phyloP scores from a whole-genome alignment of 1,140 invertebrate species.

The Drosophila aff. region DNA sequence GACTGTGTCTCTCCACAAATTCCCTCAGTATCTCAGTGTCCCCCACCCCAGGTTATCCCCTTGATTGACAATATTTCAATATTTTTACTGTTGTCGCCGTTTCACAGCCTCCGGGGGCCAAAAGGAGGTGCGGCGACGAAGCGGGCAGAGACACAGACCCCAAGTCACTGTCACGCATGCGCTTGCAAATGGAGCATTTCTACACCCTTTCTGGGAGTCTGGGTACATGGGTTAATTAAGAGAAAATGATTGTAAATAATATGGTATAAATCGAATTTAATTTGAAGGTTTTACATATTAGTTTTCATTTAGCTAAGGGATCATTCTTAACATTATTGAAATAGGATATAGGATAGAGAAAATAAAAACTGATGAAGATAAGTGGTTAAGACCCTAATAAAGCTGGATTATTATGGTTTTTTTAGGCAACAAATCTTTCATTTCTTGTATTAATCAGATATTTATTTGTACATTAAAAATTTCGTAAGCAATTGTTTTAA shows the following conservation, averaged over 20 bases:
- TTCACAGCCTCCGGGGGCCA: constrained; percentile 45
- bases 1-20: constrained; percentile 45
- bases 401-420: too few species aligned
- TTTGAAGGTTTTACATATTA: too few species aligned
- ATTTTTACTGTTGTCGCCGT: constrained; percentile 63
- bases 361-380: too few species aligned
- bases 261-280: neutral
- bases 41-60: constrained; percentile 20
- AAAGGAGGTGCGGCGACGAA: constrained; percentile 11
- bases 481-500: too few species aligned
- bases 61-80: constrained; percentile 75
- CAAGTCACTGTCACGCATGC: constrained; percentile 43
- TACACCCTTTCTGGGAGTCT: constrained; percentile 8
- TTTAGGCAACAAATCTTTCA: too few species aligned
- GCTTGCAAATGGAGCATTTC: constrained; percentile 70
- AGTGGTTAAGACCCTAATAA: too few species aligned
- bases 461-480: too few species aligned
- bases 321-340: neutral
- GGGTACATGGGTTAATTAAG: neutral
- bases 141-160: constrained; percentile 29
- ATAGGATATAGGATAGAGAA: neutral
- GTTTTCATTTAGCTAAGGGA: too few species aligned
- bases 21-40: constrained; percentile 9
- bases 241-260: neutral
- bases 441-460: too few species aligned